A percentile compares a stretch with the other conserved stretches of the same genome.
phyloP scores from a whole-genome alignment of 2,113 vertebrate species.

The Clinocottus analis region DNA sequence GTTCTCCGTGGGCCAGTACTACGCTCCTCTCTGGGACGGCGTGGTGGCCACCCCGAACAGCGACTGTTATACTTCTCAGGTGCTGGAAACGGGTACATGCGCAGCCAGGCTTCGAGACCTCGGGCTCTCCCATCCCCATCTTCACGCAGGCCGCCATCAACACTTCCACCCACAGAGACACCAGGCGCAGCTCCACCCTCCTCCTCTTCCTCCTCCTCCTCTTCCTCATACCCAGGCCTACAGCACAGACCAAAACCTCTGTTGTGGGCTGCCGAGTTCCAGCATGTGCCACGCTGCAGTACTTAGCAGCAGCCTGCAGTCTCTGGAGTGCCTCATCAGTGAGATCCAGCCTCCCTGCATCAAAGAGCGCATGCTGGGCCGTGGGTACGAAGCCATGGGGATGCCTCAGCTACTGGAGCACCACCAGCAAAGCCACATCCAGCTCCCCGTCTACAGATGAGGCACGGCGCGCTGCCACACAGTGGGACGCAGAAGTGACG shows the following conservation, averaged over 20 bases:
- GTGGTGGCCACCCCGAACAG: slow-evolving; percentile 89
- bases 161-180: slow-evolving; percentile 59
- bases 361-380: slow-evolving; percentile 98
- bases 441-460: slow-evolving; percentile 95
- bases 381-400: slow-evolving; percentile 92
- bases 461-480: slow-evolving; percentile 10
- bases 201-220: slow-evolving; percentile 51
- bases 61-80: slow-evolving; percentile 90
- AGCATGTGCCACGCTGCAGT: slow-evolving; percentile 90
- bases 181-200: slow-evolving; percentile 67
- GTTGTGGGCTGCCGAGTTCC: slow-evolving; percentile 86
- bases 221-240: slow-evolving; percentile 71
- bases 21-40: slow-evolving; percentile 90
- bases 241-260: slow-evolving; percentile 78
- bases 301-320: slow-evolving; percentile 97
- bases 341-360: slow-evolving; percentile 98
- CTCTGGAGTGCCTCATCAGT: slow-evolving; percentile 98
- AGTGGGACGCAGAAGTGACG: slow-evolving; percentile 12
- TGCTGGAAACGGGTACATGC: slow-evolving; percentile 84
- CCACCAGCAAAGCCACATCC: slow-evolving; percentile 94
- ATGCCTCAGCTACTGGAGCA: slow-evolving; percentile 93
- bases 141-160: slow-evolving; percentile 63
- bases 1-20: slow-evolving; percentile 89
- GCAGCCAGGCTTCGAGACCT: slow-evolving; percentile 76
- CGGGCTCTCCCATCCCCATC: slow-evolving; percentile 75